Percentiles rank a stretch among this genome's conserved stretches.
phyloP scores from a whole-genome alignment of 2,113 vertebrate genomes.

The Urocitellus parryii region DNA sequence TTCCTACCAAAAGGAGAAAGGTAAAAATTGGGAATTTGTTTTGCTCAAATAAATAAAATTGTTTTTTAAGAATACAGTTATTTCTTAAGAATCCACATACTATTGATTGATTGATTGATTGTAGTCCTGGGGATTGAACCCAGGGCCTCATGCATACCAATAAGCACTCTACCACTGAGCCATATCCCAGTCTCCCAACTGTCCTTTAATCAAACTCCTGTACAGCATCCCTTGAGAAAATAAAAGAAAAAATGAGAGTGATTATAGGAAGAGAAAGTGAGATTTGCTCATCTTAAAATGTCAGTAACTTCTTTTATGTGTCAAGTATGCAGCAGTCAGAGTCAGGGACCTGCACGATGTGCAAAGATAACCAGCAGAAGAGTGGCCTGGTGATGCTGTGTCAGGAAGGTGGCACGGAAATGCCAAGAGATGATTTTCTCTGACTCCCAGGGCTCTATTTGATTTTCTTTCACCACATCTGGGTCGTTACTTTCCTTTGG shows the following conservation, averaged over 20 bases:
- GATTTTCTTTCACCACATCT: constrained; percentile 64
- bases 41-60: background rate
- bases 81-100: background rate
- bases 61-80: no score
- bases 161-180: no score
- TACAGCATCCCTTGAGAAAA: background rate
- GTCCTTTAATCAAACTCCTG: background rate
- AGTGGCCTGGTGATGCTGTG: background rate
- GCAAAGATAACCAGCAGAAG: background rate
- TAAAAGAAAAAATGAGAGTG: background rate
- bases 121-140: no score
- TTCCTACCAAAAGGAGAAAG: background rate
- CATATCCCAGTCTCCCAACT: no score
- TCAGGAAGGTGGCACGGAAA: background rate
- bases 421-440: background rate
- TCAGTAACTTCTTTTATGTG: background rate
- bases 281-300: background rate
- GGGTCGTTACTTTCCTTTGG: constrained; percentile 43
- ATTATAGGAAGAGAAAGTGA: background rate
- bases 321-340: background rate
- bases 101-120: background rate
- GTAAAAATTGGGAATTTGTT: background rate
- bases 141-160: no score
- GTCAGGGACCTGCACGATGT: background rate
- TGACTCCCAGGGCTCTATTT: background rate